A percentile compares a stretch with the other conserved stretches of the same genome.
These are phyloP conservation scores for Mylabris phalerata DNA, from an alignment of 1,140 invertebrate genomes.

Conservation along the genomic window DNA sequence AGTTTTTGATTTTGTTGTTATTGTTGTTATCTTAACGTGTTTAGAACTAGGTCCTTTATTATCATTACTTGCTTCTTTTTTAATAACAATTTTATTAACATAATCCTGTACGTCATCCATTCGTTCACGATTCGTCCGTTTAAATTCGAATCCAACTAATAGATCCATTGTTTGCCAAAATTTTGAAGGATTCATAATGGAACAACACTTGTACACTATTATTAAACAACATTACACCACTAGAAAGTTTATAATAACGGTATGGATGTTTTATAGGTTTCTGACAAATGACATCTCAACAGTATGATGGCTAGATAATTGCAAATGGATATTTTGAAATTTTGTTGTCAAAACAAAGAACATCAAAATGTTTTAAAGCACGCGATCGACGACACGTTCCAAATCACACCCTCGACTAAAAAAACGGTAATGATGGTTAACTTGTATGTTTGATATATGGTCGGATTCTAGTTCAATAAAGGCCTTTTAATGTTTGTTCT, in stretches of 20 bases:
- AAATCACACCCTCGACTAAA: too few relatives aligned
- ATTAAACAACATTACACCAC: neutral
- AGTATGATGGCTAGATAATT: too few relatives aligned
- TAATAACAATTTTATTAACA: conserved; percentile 13
- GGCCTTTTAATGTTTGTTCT: too few relatives aligned
- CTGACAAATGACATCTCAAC: too few relatives aligned
- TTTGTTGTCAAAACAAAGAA: too few relatives aligned
- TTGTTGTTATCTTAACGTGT: neutral
- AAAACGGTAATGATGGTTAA: too few relatives aligned
- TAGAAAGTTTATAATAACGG: too few relatives aligned
- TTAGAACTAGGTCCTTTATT: neutral
- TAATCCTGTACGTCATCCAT: conserved; percentile 18
- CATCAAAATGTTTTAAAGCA: neutral
- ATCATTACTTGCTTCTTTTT: conserved; percentile 2
- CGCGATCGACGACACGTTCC: neutral
- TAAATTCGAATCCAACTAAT: conserved; percentile 7
- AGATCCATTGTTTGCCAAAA: conserved; percentile 17
- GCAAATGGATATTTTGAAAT: too few relatives aligned
- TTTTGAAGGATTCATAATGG: neutral
- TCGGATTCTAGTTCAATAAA: too few relatives aligned
- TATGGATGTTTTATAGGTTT: too few relatives aligned
- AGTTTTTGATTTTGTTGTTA: neutral
- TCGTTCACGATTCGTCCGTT: conserved; percentile 7
- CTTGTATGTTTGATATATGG: too few relatives aligned
- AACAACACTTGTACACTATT: neutral